Evolutionary conservation across 2,888 invertebrate genomes (phyloP), one percentile per base, ranked within the genome.

Genomic region (Cheilosia vulpina): DNA sequence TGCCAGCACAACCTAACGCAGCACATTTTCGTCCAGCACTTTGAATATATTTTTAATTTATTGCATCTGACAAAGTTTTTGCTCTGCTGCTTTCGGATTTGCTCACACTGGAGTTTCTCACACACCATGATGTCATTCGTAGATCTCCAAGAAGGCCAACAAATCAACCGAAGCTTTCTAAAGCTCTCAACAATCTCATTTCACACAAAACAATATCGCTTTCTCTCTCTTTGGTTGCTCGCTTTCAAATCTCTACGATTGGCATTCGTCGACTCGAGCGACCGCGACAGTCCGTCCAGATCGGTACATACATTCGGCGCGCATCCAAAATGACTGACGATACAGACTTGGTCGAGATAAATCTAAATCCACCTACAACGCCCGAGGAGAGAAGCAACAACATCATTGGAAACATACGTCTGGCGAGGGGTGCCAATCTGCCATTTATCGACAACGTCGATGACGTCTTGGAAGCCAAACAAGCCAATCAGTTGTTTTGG

Each of bases 291-390:
- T 75, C 65, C 79, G 73, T 79, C 73, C 55, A 79, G 53, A 47
- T 79, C 75, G 58, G 79, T 79, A 58, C 47, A 75, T 50, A 50
- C 66, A 75, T 55, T 55, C 53, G 55, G 58, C 47, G 60, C 45
- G 63, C 63, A 50, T 52, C 65, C 47, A 75, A 87, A 80, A 90
- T 89, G 89, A 85, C 88, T 81, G 87, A 77, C 52, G 88, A 85
- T 62, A 63, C 80, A 84, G 87, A 89, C 81, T 88, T 90, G 89
- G 88, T 89, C 71, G 89, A 89, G 62, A 85, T 89, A 4, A 89
- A 89, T 75, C 78, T 90, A 66, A 88, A 89, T 52, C 69, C 88
- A 27, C 87, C 88, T 9, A 87, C 72, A 2, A 88, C 88, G 15
- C 88, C 89, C 45, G 87, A 76, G 87, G 87, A 84, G 17, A 52